Conservation (phyloP, 2,797 vertebrate species). For the Vespertilio murinus region DNA sequence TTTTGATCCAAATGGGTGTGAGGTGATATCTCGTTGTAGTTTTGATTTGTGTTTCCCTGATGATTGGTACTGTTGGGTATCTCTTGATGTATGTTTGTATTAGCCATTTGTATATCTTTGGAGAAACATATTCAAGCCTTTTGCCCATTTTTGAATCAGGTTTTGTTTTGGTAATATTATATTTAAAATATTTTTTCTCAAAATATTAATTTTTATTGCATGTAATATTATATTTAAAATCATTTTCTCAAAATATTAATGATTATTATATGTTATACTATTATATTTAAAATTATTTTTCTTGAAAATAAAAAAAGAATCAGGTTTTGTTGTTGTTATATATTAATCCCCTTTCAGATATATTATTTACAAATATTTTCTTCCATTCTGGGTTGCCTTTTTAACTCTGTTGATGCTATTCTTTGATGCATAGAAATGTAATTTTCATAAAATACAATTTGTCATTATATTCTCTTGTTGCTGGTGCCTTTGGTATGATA, state of each 20-base stretch:
- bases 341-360: neutral
- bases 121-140: neutral
- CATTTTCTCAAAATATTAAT: too few species aligned
- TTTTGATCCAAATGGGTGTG: neutral
- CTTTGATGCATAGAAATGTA: conserved; percentile 18
- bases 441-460: conserved; percentile 4
- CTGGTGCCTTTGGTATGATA: neutral
- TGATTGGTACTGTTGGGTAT: neutral
- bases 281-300: too few species aligned
- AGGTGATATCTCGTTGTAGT: neutral
- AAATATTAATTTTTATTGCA: too few species aligned
- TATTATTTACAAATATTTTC: conserved; percentile 30
- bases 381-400: neutral
- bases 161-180: neutral
- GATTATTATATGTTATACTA: too few species aligned
- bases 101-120: neutral
- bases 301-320: too few species aligned
- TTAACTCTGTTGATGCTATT: neutral
- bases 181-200: too few species aligned
- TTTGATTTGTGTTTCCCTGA: neutral
- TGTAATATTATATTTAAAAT: too few species aligned
- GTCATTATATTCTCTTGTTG: neutral
- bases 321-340: neutral
- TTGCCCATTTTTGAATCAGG: neutral
- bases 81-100: neutral